Evolutionary conservation across 1,140 invertebrate species (phyloP).

Genomic region (Pseudobourletiella spinata): DNA sequence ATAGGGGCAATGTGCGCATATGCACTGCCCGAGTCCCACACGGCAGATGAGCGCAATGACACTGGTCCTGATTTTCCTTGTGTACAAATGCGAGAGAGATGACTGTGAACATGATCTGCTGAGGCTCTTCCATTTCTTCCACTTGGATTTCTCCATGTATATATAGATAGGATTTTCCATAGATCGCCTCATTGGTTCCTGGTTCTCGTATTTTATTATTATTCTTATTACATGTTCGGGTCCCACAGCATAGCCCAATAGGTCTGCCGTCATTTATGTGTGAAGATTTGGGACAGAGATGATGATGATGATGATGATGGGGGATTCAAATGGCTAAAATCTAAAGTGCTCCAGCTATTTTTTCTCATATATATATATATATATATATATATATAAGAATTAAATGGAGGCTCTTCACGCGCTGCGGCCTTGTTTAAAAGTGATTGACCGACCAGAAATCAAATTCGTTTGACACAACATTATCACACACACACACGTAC

Average conservation of each 20-base stretch:
- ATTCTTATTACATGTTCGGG: too few relatives aligned
- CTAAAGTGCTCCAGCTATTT: neutral
- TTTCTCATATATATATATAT: neutral
- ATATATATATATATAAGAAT: neutral
- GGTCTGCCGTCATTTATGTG: neutral
- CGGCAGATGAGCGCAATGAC: too few relatives aligned
- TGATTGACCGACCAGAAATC: constrained; percentile 31
- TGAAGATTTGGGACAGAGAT: neutral
- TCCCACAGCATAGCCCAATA: too few relatives aligned
- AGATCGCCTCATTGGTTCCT: neutral
- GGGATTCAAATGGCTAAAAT: too few relatives aligned
- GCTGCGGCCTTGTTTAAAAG: constrained; percentile 22
- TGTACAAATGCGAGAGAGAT: too few relatives aligned
- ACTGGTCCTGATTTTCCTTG: too few relatives aligned
- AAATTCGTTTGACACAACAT: constrained; percentile 23
- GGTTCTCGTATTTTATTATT: neutral
- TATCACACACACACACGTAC: too few relatives aligned
- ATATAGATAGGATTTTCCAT: neutral
- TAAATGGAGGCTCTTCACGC: neutral
- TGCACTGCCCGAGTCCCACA: too few relatives aligned
- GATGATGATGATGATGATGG: too few relatives aligned
- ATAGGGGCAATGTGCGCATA: neutral
- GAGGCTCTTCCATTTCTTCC: too few relatives aligned
- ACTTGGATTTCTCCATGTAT: too few relatives aligned
- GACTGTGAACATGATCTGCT: too few relatives aligned